A percentile compares a stretch with the other conserved stretches of the same genome.
These are phyloP conservation scores for Burhinus oedicnemus DNA, from an alignment of 2,113 vertebrate genomes.

Conservation along the genomic window DNA sequence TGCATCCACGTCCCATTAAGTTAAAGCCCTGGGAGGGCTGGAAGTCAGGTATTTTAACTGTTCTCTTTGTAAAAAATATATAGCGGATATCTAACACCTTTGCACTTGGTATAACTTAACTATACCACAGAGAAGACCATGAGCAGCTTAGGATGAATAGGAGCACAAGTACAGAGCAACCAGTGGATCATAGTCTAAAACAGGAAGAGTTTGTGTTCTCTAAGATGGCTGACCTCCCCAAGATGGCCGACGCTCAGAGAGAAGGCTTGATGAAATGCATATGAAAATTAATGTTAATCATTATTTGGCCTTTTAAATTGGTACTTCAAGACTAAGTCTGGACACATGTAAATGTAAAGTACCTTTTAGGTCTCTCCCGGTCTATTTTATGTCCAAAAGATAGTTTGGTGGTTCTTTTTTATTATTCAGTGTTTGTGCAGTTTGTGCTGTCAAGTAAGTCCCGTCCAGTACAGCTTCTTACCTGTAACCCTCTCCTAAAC, in stretches of 20 bases:
- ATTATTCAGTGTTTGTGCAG: not conserved
- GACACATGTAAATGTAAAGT: not conserved
- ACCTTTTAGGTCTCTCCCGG: not conserved
- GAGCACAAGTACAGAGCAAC: not conserved
- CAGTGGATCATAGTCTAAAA: not conserved
- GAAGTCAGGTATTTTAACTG: not conserved
- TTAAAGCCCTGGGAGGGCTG: not conserved
- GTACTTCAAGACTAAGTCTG: not conserved
- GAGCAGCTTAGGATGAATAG: not conserved
- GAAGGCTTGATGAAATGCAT: not conserved
- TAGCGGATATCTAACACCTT: not conserved
- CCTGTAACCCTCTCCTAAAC: not conserved
- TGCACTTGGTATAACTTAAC: not conserved
- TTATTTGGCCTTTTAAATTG: not conserved
- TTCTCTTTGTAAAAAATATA: constrained; percentile 6
- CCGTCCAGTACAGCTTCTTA: not conserved
- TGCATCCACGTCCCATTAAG: not conserved
- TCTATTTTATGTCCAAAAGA: not conserved
- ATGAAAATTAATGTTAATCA: not conserved
- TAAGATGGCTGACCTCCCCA: not conserved
- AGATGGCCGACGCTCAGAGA: not conserved
- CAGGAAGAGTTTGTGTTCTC: not conserved
- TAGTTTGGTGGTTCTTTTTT: not conserved
- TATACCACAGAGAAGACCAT: not conserved
- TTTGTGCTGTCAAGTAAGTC: not conserved